Evolutionary conservation across 1,140 invertebrate genomes (phyloP).

Genomic region (Medauroidea extradentata): DNA sequence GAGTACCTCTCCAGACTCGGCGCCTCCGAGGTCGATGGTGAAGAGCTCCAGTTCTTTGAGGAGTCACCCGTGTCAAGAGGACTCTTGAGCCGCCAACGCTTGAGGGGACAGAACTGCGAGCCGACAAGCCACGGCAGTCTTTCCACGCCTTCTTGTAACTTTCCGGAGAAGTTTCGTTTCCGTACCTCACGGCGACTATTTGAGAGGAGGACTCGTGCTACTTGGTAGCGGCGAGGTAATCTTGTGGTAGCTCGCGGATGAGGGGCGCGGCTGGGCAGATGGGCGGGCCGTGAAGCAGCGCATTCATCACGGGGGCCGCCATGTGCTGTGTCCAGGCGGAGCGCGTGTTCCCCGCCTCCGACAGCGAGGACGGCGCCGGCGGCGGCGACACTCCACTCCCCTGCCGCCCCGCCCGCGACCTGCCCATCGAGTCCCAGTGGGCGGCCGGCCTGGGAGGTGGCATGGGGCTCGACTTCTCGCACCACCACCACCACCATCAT

Average conservation of each 20-base stretch:
- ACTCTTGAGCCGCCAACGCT: too few relatives aligned
- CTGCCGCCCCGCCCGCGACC: conserved; percentile 14
- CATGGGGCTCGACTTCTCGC: conserved; percentile 7
- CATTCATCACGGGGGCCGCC: background rate
- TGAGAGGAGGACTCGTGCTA: too few relatives aligned
- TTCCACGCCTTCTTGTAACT: too few relatives aligned
- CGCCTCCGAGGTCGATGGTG: too few relatives aligned
- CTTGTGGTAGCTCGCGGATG: background rate
- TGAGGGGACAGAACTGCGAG: too few relatives aligned
- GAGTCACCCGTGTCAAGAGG: too few relatives aligned
- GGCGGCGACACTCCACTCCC: background rate
- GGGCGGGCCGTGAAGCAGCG: background rate
- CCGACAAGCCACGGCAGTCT: too few relatives aligned
- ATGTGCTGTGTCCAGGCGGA: conserved; percentile 34
- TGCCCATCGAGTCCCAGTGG: conserved; percentile 17
- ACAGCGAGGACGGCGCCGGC: conserved; percentile 26
- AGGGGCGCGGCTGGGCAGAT: background rate
- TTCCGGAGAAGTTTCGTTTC: too few relatives aligned
- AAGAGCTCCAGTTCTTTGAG: too few relatives aligned
- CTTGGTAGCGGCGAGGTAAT: too few relatives aligned
- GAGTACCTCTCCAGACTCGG: too few relatives aligned
- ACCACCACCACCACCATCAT: conserved; percentile 9
- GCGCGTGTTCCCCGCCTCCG: conserved; percentile 29
- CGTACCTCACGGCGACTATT: too few relatives aligned
- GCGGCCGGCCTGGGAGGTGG: conserved; percentile 17